Evolutionary conservation across 2,888 invertebrate species (phyloP), one percentile per base, ranked within the genome.

Genomic region (Seira ritae): DNA sequence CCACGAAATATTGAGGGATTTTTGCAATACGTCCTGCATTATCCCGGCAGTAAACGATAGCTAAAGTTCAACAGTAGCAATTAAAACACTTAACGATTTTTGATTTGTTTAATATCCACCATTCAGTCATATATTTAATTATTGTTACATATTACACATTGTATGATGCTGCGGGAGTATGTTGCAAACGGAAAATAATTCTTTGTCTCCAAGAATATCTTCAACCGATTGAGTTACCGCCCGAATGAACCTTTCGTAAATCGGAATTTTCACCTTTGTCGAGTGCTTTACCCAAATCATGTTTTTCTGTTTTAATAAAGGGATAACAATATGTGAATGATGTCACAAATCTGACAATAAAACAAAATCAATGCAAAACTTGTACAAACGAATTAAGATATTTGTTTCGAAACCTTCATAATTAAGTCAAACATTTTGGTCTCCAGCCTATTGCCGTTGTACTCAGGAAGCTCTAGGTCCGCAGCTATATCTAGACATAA

Each of bases 91-190:
- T n/a, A 60, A 60, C 60, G 60, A 17, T 60, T n/a, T n/a, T n/a
- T n/a, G n/a, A n/a, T n/a, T 19, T 22, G 50, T 17, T 37, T 8
- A 31, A 31, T 4, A 31, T 31, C 8, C 31, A 31, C 2, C 23
- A 1, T 4, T 42, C 23, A 68, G 22, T 10, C 3, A 17, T 2
- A 31, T 24, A 3, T 37, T 46, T 42, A 15, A 15, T 12, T 8
- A 3, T 50, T 24, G 1, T 31, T 31, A 31, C 2, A 8, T 31
- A 31, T 31, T 42, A 82, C 78, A 55, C 73, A 73, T 89, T 90
- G 86, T 91, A 90, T 50, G 91, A 89, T 93, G 94, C 89, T 96
- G 95, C 8, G 95, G 94, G 85, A 96, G 90, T 84, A 95, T 90
- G 90, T 95, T 94, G 81, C 92, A 91, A 3, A 92, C 90, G 81